Evolutionary conservation across 2,888 invertebrate genomes (phyloP).

Genomic region (Eretmocerus hayati): DNA sequence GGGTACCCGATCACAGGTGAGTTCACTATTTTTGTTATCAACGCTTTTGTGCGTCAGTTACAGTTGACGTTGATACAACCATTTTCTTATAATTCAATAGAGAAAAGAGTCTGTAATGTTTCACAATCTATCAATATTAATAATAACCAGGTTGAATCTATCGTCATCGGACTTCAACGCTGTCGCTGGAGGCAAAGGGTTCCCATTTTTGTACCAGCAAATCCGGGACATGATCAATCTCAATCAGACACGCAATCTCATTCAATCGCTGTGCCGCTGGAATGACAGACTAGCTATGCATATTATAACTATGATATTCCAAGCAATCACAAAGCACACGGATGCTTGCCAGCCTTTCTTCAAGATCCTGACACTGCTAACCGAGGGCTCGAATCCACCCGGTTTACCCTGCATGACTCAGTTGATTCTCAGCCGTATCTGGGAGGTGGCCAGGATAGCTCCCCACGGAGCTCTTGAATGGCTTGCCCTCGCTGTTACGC

Average conservation of each 20-base stretch:
- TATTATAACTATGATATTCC: conserved; percentile 84
- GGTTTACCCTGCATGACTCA: conserved; percentile 89
- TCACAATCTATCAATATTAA: not conserved
- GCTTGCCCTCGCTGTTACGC: conserved; percentile 68
- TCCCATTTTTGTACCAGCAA: conserved; percentile 90
- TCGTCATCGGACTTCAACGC: conserved; percentile 74
- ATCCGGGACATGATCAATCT: conserved; percentile 89
- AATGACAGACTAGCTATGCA: conserved; percentile 83
- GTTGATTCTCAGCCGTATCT: conserved; percentile 76
- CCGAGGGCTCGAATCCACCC: conserved; percentile 73
- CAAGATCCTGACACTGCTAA: conserved; percentile 79
- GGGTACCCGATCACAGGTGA: conserved; percentile 61
- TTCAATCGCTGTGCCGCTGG: conserved; percentile 86
- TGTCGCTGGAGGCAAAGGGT: conserved; percentile 84
- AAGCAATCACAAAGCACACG: conserved; percentile 82
- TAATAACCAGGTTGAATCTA: conserved; percentile 61
- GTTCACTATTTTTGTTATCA: not conserved
- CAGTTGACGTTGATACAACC: not conserved
- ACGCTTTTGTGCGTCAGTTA: not conserved
- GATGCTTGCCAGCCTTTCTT: conserved; percentile 91
- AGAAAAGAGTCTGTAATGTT: not conserved
- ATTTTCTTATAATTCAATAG: not conserved
- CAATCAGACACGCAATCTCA: conserved; percentile 83
- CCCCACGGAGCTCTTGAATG: conserved; percentile 90
- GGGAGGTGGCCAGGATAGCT: conserved; percentile 85